Evolutionary conservation across 2,113 vertebrate species (phyloP).

Genomic region (Abramis brama): DNA sequence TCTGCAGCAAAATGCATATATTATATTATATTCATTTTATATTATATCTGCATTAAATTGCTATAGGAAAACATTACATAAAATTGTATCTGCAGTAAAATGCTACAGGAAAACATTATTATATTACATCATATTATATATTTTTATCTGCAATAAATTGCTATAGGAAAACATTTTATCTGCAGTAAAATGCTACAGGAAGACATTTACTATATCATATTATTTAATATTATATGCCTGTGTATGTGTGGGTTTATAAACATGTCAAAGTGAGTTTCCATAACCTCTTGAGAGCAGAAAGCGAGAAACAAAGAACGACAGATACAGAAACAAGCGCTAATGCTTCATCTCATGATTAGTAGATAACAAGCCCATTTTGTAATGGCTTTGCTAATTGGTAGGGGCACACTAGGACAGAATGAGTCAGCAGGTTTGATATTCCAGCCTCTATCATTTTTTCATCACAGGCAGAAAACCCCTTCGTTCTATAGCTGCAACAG

Average conservation of each 20-base stretch:
- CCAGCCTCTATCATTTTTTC: conserved; percentile 23
- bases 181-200: too few relatives aligned
- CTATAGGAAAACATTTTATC: too few relatives aligned
- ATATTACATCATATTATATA: too few relatives aligned
- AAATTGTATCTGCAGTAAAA: too few relatives aligned
- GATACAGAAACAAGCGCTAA: neutral
- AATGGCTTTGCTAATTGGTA: conserved; percentile 19
- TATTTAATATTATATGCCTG: neutral
- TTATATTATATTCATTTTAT: too few relatives aligned
- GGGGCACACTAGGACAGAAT: neutral
- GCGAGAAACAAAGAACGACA: neutral
- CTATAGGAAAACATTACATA: too few relatives aligned
- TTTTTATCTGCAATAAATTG: too few relatives aligned
- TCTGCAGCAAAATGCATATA: neutral
- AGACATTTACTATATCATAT: too few relatives aligned
- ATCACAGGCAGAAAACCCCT: conserved; percentile 5
- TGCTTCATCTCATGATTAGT: neutral
- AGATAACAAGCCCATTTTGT: conserved; percentile 6
- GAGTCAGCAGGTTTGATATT: conserved; percentile 33
- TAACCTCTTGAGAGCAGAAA: neutral
- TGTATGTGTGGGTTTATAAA: neutral
- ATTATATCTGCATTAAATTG: too few relatives aligned
- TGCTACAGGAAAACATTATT: too few relatives aligned
- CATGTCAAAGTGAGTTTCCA: neutral
- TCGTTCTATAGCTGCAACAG: neutral